Evolutionary conservation across 1,140 invertebrate genomes (phyloP).

Genomic region (Eumaeus atala): DNA sequence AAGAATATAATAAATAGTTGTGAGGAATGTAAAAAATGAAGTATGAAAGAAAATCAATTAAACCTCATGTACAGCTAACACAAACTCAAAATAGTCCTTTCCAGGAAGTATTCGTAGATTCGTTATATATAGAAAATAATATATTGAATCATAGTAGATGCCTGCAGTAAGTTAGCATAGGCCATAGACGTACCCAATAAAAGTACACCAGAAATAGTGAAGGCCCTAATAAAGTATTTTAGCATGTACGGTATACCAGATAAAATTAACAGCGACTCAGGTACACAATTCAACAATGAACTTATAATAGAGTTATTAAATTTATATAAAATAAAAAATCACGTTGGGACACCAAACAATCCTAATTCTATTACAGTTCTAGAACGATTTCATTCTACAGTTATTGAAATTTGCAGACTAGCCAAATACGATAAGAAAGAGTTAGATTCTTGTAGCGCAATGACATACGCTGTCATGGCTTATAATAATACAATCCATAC

Average conservation of each 20-base stretch:
- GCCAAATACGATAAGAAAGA: too few relatives aligned
- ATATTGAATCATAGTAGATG: neutral
- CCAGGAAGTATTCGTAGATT: constrained; percentile 1
- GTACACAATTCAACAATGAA: neutral
- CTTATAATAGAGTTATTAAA: too few relatives aligned
- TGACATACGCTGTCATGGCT: too few relatives aligned
- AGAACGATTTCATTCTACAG: too few relatives aligned
- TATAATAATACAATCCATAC: too few relatives aligned
- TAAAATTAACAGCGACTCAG: neutral
- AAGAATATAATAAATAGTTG: constrained; percentile 25
- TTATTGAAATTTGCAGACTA: too few relatives aligned
- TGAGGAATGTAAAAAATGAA: constrained; percentile 22
- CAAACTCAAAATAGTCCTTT: constrained; percentile 4
- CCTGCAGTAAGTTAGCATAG: constrained; percentile 29
- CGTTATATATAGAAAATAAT: neutral
- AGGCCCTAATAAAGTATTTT: constrained; percentile 24
- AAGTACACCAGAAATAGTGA: constrained; percentile 26
- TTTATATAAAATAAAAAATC: too few relatives aligned
- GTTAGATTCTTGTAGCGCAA: too few relatives aligned
- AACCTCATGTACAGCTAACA: constrained; percentile 20
- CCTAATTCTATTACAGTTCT: too few relatives aligned
- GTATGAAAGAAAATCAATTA: constrained; percentile 24
- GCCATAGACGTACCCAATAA: constrained; percentile 24
- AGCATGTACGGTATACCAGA: too few relatives aligned
- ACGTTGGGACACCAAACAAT: too few relatives aligned